These are phyloP conservation scores for Hyalella azteca DNA, from an alignment of 2,888 invertebrate genomes.

Conservation along the genomic window DNA sequence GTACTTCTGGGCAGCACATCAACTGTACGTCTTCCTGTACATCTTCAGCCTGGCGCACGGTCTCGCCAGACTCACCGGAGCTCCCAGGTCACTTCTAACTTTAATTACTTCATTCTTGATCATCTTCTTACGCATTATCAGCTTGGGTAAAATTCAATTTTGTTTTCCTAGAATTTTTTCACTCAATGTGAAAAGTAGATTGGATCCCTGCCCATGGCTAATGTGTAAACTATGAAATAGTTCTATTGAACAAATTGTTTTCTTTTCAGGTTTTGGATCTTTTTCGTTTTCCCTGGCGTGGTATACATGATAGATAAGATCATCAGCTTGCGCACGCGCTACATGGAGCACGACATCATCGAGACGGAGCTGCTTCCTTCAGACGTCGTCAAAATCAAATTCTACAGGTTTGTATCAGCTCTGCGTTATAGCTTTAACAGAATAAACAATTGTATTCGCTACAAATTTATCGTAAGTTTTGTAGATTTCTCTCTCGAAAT, in stretches of 20 bases:
- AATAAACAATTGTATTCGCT: too few species aligned
- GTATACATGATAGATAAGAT: conserved; percentile 91
- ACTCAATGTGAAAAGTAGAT: too few species aligned
- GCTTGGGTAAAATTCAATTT: too few species aligned
- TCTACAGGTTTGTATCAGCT: conserved; percentile 75
- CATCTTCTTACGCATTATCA: too few species aligned
- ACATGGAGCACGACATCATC: conserved; percentile 88
- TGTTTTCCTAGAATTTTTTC: too few species aligned
- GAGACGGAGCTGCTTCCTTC: conserved; percentile 93
- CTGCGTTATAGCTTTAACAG: too few species aligned
- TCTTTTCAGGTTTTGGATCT: conserved; percentile 78
- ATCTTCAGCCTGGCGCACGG: conserved; percentile 87
- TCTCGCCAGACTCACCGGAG: conserved; percentile 86
- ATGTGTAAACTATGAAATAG: too few species aligned
- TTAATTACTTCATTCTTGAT: too few species aligned
- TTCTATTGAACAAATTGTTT: too few species aligned
- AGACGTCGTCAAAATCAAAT: conserved; percentile 91
- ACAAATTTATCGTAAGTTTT: too few species aligned
- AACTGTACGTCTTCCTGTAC: conserved; percentile 85
- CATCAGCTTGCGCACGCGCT: conserved; percentile 86
- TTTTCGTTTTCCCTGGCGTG: conserved; percentile 88
- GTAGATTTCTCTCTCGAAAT: conserved; percentile 59
- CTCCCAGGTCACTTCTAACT: conserved; percentile 74
- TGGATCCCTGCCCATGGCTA: too few species aligned
- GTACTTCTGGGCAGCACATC: conserved; percentile 94